Percentiles rank a stretch among this genome's conserved stretches.
Evolutionary conservation across 1,140 invertebrate genomes (phyloP).

Genomic region (Capitella teleta): DNA sequence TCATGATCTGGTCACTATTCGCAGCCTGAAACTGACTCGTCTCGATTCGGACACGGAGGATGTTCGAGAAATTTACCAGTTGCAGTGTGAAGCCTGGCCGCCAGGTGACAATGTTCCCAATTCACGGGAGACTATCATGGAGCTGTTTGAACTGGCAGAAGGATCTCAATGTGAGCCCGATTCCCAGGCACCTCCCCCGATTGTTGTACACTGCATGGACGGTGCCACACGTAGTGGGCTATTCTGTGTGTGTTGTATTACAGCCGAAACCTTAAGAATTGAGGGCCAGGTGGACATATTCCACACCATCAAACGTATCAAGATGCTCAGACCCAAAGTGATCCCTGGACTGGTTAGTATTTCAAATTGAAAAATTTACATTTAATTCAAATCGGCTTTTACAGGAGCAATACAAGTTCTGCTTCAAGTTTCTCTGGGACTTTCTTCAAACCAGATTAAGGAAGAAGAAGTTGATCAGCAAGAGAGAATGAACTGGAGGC

Average conservation of each 20-base stretch:
- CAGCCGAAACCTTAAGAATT: conserved; percentile 26
- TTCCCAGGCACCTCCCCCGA: not conserved
- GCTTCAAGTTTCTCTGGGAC: conserved; percentile 36
- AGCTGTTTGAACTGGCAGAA: conserved; percentile 20
- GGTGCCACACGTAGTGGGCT: conserved; percentile 35
- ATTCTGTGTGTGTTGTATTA: conserved; percentile 21
- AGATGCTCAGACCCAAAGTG: conserved; percentile 23
- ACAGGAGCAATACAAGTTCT: conserved; percentile 37
- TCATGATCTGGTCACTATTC: conserved; percentile 26
- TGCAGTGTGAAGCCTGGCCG: no score
- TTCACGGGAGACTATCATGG: conserved; percentile 20
- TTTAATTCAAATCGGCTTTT: conserved; percentile 14
- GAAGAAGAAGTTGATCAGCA: no score
- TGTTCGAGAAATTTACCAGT: conserved; percentile 18
- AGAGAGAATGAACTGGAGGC: no score
- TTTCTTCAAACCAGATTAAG: no score
- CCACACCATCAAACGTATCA: conserved; percentile 34
- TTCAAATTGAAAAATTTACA: no score
- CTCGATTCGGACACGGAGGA: conserved; percentile 32
- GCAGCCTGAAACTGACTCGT: conserved; percentile 16
- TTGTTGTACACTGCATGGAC: conserved; percentile 18
- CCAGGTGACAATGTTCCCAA: no score
- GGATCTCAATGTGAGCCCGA: conserved; percentile 18
- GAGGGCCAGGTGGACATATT: conserved; percentile 34
- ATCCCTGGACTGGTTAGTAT: no score